Base-by-base conservation (phyloP, 2,888 invertebrate species). In the Metopia argyrocephala region DNA sequence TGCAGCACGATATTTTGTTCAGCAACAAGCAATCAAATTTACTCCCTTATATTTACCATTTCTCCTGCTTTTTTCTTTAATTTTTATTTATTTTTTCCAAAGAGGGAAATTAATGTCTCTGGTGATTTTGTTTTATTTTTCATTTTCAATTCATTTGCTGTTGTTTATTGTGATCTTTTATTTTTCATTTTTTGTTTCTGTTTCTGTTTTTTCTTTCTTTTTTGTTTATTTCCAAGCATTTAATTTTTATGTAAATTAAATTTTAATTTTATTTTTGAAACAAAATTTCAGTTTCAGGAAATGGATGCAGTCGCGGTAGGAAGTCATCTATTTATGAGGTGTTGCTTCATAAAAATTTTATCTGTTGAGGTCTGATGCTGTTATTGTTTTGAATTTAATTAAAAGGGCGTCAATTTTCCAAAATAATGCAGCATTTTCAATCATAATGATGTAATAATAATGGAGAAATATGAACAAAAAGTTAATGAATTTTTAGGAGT, bases 171-270 rank as follows among this genome's bases (percentile, higher is more conserved):
- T 38, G 7, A 9, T 31, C 3, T 2, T 15, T 5, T 27, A 15
- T 18, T n/a, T 7, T 5, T 64, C 18, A 9, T 12, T n/a, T n/a
- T 3, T 54, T 28, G 56, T n/a, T n/a, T n/a, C n/a, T n/a, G n/a
- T n/a, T n/a, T n/a, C n/a, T n/a, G n/a, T n/a, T 38, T 9, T 12
- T 38, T 28, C 6, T 71, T 48, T 74, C 64, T 7, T 46, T 52
- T 59, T 31, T 38, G 62, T 52, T 52, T 38, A 18, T 50, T 65
- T 56, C 31, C 65, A 48, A 59, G 64, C 54, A 75, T 75, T 70
- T 56, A 79, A 79, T 79, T 79, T 38, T 79, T 61, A 76, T 79
- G 76, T 79, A 79, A 79, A 79, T 79, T 76, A 68, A 79, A 79
- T 79, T 76, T 70, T 61, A 79, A 79, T 64, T 62, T 68, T n/a